These are phyloP conservation scores for Eueremaeus valkanovi DNA, from an alignment of 2,888 invertebrate genomes.

Conservation along the genomic window DNA sequence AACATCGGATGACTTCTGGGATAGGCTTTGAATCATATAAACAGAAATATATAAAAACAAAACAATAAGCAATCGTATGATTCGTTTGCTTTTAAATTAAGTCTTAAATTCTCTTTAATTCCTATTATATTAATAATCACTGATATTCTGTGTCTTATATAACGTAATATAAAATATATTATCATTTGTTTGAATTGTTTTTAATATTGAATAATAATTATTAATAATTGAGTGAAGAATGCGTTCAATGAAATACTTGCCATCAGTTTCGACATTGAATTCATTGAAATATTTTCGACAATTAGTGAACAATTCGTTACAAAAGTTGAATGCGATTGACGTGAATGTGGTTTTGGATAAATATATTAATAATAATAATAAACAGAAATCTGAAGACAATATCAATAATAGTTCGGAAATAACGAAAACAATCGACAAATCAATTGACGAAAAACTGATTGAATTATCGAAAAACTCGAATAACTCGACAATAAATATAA, in stretches of 20 bases:
- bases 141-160: too few species aligned
- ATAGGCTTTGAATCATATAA: background rate
- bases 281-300: background rate
- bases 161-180: too few species aligned
- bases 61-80: too few species aligned
- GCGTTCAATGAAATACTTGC: constrained; percentile 20
- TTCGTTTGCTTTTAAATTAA: too few species aligned
- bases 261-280: background rate
- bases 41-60: background rate
- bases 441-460: too few species aligned
- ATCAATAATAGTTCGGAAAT: background rate
- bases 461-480: too few species aligned
- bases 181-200: too few species aligned
- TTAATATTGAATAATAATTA: background rate
- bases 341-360: background rate
- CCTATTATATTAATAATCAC: too few species aligned
- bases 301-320: background rate
- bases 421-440: too few species aligned
- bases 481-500: background rate
- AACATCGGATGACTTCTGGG: constrained; percentile 5
- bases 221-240: background rate
- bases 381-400: too few species aligned
- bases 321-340: background rate
- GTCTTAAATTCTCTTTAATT: too few species aligned
- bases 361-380: background rate